These are phyloP conservation scores for Clarias pachynema DNA, from an alignment of 2,797 vertebrate species.

Conservation along the genomic window DNA sequence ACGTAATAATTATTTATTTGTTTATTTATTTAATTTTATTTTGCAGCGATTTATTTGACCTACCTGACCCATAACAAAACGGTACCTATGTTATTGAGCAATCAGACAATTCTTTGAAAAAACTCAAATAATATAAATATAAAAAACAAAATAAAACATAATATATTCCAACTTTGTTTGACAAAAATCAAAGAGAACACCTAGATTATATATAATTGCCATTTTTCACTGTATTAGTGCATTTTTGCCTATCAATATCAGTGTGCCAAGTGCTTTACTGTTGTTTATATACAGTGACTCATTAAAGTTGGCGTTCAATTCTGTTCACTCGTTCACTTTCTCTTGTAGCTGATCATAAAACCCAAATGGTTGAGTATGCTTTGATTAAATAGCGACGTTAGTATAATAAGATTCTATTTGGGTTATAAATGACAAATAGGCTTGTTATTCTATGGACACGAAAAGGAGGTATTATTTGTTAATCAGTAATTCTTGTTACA, in stretches of 20 bases:
- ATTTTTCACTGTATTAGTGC: background rate
- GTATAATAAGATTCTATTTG: background rate
- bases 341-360: background rate
- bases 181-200: background rate
- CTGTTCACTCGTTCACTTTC: background rate
- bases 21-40: background rate
- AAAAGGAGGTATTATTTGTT: background rate
- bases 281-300: background rate
- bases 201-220: background rate
- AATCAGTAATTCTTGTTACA: background rate
- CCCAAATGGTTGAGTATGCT: background rate
- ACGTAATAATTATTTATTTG: no score
- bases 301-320: background rate
- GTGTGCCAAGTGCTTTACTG: background rate
- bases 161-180: background rate
- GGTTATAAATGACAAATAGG: background rate
- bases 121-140: background rate
- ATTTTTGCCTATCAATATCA: background rate
- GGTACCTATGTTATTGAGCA: background rate
- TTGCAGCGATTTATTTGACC: background rate
- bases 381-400: background rate
- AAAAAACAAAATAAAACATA: no score
- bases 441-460: background rate
- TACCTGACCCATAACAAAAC: background rate
- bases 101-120: background rate